Conservation (phyloP, 2,113 vertebrate genomes). For the Sphaerodactylus townsendi region DNA sequence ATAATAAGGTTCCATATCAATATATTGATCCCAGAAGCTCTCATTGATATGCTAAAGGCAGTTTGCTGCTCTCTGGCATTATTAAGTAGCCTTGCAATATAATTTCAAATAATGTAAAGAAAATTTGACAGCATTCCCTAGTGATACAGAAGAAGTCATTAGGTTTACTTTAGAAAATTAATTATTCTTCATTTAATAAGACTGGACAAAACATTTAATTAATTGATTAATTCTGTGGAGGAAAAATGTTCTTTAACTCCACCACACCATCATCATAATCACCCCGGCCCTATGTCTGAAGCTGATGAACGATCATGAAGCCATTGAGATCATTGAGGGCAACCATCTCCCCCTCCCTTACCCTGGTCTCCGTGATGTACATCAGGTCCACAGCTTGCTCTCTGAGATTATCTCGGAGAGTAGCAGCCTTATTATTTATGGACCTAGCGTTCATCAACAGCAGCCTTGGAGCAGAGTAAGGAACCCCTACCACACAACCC, state of each 20-base stretch:
- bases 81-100: background rate
- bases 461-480: no score
- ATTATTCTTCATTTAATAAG: constrained; percentile 17
- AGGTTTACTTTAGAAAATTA: constrained; percentile 20
- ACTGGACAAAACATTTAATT: background rate
- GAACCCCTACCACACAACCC: no score
- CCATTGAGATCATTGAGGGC: no score
- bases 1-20: background rate
- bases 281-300: no score
- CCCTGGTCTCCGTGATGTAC: no score
- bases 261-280: no score
- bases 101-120: background rate
- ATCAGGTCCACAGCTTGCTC: no score
- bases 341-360: no score
- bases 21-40: background rate
- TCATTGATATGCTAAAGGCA: background rate
- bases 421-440: no score
- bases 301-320: no score
- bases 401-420: no score
- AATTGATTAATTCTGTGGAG: background rate
- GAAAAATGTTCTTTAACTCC: constrained; percentile 9
- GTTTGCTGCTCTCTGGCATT: background rate
- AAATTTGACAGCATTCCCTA: background rate
- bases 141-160: background rate
- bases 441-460: no score